These are phyloP conservation scores for Arizona elegans DNA, from an alignment of 2,113 vertebrate genomes.

Conservation along the genomic window DNA sequence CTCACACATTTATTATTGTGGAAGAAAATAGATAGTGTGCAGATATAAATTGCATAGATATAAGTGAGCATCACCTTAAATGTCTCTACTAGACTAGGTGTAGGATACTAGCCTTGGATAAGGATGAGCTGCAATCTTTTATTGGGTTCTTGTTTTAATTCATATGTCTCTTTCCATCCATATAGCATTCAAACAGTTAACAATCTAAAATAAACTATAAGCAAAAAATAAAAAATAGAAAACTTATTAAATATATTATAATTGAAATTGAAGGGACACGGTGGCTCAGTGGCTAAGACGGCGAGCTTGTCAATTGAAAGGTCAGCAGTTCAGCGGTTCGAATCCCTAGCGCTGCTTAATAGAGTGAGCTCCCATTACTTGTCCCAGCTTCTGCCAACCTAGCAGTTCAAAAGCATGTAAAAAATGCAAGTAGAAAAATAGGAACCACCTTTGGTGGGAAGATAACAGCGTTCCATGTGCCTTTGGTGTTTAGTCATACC, in stretches of 20 bases:
- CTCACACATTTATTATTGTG: not conserved
- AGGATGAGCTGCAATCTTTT: not conserved
- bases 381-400: too few relatives aligned
- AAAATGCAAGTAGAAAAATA: too few relatives aligned
- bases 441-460: too few relatives aligned
- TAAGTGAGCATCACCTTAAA: not conserved
- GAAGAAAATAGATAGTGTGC: not conserved
- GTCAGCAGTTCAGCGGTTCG: too few relatives aligned
- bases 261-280: too few relatives aligned
- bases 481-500: too few relatives aligned
- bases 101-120: not conserved
- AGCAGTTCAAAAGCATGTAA: too few relatives aligned
- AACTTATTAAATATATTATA: not conserved
- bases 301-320: too few relatives aligned
- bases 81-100: not conserved
- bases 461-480: too few relatives aligned
- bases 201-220: not conserved
- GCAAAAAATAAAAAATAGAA: not conserved
- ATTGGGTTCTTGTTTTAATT: not conserved
- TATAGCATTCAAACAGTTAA: not conserved
- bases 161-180: not conserved
- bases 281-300: too few relatives aligned
- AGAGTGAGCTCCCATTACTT: too few relatives aligned
- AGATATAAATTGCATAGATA: not conserved
- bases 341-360: too few relatives aligned